These are phyloP conservation scores for Arvicanthis niloticus DNA, from an alignment of 2,113 vertebrate genomes.

Conservation along the genomic window DNA sequence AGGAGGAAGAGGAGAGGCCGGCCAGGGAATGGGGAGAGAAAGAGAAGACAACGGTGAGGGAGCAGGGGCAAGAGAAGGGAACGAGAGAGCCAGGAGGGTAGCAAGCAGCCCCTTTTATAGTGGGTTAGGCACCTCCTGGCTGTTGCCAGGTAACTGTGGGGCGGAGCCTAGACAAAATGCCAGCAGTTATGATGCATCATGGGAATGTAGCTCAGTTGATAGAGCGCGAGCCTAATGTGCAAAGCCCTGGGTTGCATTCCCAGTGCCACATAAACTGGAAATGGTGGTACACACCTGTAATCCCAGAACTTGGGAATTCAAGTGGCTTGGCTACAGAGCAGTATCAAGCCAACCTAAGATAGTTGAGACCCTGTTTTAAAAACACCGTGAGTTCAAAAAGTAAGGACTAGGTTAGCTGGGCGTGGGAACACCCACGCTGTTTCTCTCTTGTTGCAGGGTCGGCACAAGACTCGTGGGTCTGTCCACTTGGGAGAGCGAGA, in stretches of 20 bases:
- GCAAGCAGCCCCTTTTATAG: no score
- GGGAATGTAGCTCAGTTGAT: neutral
- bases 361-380: neutral
- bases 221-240: no score
- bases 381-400: accelerated
- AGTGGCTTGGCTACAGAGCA: neutral
- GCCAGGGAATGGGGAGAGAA: no score
- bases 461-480: no score
- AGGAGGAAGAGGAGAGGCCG: no score
- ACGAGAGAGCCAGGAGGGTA: no score
- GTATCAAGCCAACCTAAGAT: neutral
- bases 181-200: neutral
- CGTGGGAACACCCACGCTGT: neutral
- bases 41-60: no score
- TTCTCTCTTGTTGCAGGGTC: neutral
- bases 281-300: neutral
- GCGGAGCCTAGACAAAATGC: no score
- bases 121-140: no score
- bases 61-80: no score
- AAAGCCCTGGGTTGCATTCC: neutral
- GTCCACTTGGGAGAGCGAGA: neutral
- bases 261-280: neutral
- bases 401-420: no score
- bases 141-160: no score
- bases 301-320: neutral